Percentiles rank a stretch among this genome's conserved stretches.
These are phyloP conservation scores for Lymantria dispar DNA, from an alignment of 2,888 invertebrate species.

Conservation along the genomic window DNA sequence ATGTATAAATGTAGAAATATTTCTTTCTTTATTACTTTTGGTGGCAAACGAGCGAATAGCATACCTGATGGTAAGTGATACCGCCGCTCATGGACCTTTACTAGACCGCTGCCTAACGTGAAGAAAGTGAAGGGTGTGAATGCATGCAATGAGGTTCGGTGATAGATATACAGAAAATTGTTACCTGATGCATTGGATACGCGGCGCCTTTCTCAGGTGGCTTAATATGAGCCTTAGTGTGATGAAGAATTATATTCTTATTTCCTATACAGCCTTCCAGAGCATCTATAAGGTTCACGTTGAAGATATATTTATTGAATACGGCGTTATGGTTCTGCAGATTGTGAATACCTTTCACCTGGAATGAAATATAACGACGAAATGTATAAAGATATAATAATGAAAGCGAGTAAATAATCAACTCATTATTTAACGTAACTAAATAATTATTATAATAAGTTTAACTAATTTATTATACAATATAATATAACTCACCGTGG, in stretches of 20 bases:
- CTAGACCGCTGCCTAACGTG: no score
- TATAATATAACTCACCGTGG: constrained; percentile 36
- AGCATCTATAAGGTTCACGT: constrained; percentile 74
- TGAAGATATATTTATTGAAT: constrained; percentile 72
- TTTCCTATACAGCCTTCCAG: constrained; percentile 80
- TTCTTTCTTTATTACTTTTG: no score
- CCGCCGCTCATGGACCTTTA: no score
- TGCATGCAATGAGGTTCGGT: no score
- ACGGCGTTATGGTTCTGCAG: constrained; percentile 80
- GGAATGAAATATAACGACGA: background rate
- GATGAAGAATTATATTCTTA: constrained; percentile 80
- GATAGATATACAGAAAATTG: no score
- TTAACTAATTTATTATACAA: no score
- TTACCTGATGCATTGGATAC: constrained; percentile 83
- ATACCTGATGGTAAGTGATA: no score
- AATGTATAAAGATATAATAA: no score
- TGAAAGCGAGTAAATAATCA: background rate
- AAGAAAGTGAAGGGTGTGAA: no score
- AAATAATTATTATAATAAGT: background rate
- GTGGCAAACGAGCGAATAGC: no score
- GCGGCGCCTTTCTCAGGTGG: constrained; percentile 83
- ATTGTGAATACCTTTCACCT: constrained; percentile 84
- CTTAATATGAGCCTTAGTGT: constrained; percentile 83
- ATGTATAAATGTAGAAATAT: no score
- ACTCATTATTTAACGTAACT: background rate